Evolutionary conservation across 2,888 invertebrate species (phyloP).

Genomic region (Ophion ventricosus): DNA sequence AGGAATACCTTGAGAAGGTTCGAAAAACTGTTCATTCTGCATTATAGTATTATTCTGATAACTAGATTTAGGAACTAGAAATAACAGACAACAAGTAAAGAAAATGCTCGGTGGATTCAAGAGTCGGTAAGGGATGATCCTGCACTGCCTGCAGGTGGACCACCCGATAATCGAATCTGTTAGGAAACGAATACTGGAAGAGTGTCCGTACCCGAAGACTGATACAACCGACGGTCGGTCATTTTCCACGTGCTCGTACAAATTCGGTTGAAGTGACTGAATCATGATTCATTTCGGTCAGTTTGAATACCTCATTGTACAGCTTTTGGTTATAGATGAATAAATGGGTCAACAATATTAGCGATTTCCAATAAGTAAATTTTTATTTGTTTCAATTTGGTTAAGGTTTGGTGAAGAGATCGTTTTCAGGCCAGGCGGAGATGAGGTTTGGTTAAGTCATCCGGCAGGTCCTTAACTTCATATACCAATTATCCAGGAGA

Average conservation of each 20-base stretch:
- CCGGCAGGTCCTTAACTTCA: too few relatives aligned
- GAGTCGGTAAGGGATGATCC: background rate
- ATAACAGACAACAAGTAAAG: background rate
- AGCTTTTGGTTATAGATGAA: background rate
- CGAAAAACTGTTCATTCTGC: too few relatives aligned
- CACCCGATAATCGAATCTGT: background rate
- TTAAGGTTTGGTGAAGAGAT: background rate
- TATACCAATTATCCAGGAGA: too few relatives aligned
- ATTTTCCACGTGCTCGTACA: too few relatives aligned
- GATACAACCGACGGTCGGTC: constrained; percentile 8
- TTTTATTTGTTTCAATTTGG: background rate
- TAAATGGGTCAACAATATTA: background rate
- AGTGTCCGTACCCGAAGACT: background rate
- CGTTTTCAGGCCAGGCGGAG: too few relatives aligned
- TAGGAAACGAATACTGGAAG: background rate
- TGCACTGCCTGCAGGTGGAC: background rate
- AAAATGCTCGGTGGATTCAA: background rate
- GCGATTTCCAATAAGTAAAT: too few relatives aligned
- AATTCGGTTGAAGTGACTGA: background rate
- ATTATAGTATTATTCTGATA: background rate
- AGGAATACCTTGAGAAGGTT: too few relatives aligned
- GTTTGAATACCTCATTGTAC: background rate
- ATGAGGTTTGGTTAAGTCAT: too few relatives aligned
- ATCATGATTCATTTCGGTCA: background rate
- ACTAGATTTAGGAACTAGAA: background rate